Conservation (phyloP, 1,140 invertebrate species). For the Tetranychus cinnabarinus region DNA sequence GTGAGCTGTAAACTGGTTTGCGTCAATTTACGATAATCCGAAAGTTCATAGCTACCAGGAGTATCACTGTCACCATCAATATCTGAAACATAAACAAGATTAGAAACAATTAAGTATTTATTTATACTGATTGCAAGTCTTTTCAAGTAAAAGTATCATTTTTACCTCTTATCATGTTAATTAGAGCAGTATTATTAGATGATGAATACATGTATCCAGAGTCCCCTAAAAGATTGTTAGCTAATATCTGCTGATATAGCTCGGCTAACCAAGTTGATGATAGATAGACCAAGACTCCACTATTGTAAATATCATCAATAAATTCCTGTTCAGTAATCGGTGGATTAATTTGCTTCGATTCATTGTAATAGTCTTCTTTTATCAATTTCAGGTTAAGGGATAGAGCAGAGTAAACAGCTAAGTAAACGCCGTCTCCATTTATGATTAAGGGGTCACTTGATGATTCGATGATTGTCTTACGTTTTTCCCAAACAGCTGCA, state of each 20-base stretch:
- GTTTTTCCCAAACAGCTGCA: slow-evolving; percentile 18
- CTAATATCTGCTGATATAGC: slow-evolving; percentile 58
- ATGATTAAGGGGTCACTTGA: slow-evolving; percentile 35
- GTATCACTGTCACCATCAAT: slow-evolving; percentile 46
- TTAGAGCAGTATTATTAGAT: slow-evolving; percentile 34
- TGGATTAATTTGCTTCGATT: slow-evolving; percentile 20
- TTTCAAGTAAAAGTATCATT: neutral
- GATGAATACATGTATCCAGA: slow-evolving; percentile 31
- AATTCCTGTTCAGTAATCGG: slow-evolving; percentile 41
- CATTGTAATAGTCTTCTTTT: slow-evolving; percentile 45
- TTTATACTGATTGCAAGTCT: too few species aligned
- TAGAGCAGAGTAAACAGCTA: slow-evolving; percentile 60
- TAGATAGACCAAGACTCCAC: slow-evolving; percentile 66
- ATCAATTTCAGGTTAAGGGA: slow-evolving; percentile 56
- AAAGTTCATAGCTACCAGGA: slow-evolving; percentile 43
- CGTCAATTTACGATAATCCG: slow-evolving; percentile 35
- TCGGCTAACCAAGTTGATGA: slow-evolving; percentile 74
- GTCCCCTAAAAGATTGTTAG: slow-evolving; percentile 42
- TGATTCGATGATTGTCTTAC: neutral
- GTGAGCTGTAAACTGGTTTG: neutral
- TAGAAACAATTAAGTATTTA: too few species aligned
- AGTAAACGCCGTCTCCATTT: slow-evolving; percentile 81
- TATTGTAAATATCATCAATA: slow-evolving; percentile 66
- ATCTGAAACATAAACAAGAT: slow-evolving; percentile 27
- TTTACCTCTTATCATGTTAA: slow-evolving; percentile 37